Conservation (phyloP, 2,888 invertebrate genomes). For the Syrista parreyssii region DNA sequence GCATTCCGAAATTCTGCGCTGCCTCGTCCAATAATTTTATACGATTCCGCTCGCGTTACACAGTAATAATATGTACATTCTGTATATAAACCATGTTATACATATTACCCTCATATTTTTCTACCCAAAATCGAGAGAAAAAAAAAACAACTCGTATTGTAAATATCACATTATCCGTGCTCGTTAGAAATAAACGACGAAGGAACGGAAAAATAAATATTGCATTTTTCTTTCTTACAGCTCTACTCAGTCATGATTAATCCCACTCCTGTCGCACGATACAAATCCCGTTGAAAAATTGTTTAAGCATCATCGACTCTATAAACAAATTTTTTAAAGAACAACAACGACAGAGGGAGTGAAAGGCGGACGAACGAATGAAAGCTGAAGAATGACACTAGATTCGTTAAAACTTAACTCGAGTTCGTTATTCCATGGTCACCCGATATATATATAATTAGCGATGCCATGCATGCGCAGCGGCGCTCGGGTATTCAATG, state of each 20-base stretch:
- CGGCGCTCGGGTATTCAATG: constrained; percentile 52
- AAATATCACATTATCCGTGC: constrained; percentile 38
- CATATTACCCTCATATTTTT: constrained; percentile 62
- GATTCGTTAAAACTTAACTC: neutral
- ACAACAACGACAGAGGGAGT: constrained; percentile 13
- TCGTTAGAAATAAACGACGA: constrained; percentile 28
- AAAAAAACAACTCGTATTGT: constrained; percentile 34
- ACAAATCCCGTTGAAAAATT: too few species aligned
- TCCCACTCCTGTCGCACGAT: too few species aligned
- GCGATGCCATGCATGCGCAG: constrained; percentile 54
- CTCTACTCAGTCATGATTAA: too few species aligned
- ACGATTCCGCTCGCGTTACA: neutral
- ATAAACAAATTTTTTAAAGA: too few species aligned
- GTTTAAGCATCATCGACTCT: too few species aligned
- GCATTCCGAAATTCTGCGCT: too few species aligned
- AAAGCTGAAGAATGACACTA: constrained; percentile 23
- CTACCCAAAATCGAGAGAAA: constrained; percentile 46
- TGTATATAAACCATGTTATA: constrained; percentile 16
- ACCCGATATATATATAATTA: constrained; percentile 55
- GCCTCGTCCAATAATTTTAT: too few species aligned
- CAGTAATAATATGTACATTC: constrained; percentile 4
- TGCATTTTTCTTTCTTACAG: constrained; percentile 3
- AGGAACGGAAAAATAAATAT: constrained; percentile 37
- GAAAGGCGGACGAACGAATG: constrained; percentile 16
- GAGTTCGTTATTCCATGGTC: too few species aligned